These are phyloP conservation scores for Antechinus flavipes DNA, from an alignment of 2,113 vertebrate species.

Conservation along the genomic window DNA sequence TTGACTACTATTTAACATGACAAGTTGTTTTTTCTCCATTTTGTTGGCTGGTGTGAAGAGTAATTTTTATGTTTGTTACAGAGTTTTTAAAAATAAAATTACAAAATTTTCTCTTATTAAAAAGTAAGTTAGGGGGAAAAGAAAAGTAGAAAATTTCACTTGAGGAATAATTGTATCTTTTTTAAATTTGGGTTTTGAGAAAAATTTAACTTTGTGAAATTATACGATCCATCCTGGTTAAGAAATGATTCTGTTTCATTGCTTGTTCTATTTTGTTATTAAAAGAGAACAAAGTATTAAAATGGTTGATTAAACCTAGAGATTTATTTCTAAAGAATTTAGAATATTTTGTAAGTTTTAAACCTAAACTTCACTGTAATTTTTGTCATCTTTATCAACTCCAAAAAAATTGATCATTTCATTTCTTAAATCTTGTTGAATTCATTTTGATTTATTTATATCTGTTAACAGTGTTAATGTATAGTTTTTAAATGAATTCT, in stretches of 20 bases:
- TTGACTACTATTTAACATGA: slow-evolving; percentile 92
- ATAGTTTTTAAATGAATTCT: slow-evolving; percentile 58
- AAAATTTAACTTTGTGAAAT: slow-evolving; percentile 57
- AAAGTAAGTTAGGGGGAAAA: slow-evolving; percentile 57
- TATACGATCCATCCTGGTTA: slow-evolving; percentile 30
- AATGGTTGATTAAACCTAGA: slow-evolving; percentile 59
- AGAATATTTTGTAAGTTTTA: slow-evolving; percentile 66
- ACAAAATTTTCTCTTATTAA: slow-evolving; percentile 58
- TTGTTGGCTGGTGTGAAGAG: slow-evolving; percentile 74
- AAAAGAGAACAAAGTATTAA: slow-evolving; percentile 55
- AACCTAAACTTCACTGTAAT: background rate
- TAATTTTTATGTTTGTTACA: slow-evolving; percentile 74
- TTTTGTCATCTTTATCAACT: slow-evolving; percentile 38
- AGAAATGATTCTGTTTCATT: slow-evolving; percentile 52
- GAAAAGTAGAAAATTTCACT: slow-evolving; percentile 23
- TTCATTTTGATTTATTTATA: slow-evolving; percentile 60
- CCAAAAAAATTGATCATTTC: slow-evolving; percentile 4
- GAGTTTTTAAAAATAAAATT: slow-evolving; percentile 53
- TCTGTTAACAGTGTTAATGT: slow-evolving; percentile 56
- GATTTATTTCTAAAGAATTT: slow-evolving; percentile 72
- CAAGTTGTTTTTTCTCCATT: slow-evolving; percentile 84
- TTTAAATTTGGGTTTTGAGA: slow-evolving; percentile 55
- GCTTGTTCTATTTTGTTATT: slow-evolving; percentile 61
- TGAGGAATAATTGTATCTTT: slow-evolving; percentile 58
- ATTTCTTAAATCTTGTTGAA: slow-evolving; percentile 49